Evolutionary conservation across 53 echinoderm and acorn worm genomes (phyloP).

Genomic region (Mesocentrotus franciscanus): DNA sequence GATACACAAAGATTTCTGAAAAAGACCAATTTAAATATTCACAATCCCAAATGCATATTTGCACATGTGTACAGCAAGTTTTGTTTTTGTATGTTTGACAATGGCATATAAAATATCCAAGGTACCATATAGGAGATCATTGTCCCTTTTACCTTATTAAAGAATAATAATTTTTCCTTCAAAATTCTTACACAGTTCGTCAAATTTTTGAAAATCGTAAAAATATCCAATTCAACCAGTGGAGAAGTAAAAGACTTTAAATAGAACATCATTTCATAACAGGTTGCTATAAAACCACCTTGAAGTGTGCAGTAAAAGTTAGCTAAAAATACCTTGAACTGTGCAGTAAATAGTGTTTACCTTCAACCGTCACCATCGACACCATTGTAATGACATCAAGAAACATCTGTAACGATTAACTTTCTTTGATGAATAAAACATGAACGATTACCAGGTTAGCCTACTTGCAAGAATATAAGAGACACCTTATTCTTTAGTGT

Average conservation of each 20-base stretch:
- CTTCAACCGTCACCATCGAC: not conserved
- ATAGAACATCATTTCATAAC: not conserved
- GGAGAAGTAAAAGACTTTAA: not conserved
- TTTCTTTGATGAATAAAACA: slow-evolving; percentile 17
- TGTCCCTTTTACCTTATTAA: too few species aligned
- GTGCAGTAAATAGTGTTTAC: not conserved
- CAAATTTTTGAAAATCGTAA: not conserved
- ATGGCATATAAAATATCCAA: too few species aligned
- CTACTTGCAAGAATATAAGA: not conserved
- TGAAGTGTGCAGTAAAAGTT: not conserved
- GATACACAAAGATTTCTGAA: too few species aligned
- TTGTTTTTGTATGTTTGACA: too few species aligned
- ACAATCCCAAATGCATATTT: too few species aligned
- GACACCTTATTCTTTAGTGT: slow-evolving; percentile 10
- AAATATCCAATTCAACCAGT: not conserved
- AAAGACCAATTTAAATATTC: too few species aligned
- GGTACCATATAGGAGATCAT: too few species aligned
- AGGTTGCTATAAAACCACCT: not conserved
- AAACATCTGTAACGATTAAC: not conserved
- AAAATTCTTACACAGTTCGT: not conserved
- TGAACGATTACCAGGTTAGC: slow-evolving; percentile 26
- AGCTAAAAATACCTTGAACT: not conserved
- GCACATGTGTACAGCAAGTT: too few species aligned
- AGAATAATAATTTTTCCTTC: not conserved
- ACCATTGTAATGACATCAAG: not conserved